Percentiles rank a stretch among this genome's conserved stretches.
Evolutionary conservation across 2,113 vertebrate genomes (phyloP).

Genomic region (Ancistrus triradiatus): DNA sequence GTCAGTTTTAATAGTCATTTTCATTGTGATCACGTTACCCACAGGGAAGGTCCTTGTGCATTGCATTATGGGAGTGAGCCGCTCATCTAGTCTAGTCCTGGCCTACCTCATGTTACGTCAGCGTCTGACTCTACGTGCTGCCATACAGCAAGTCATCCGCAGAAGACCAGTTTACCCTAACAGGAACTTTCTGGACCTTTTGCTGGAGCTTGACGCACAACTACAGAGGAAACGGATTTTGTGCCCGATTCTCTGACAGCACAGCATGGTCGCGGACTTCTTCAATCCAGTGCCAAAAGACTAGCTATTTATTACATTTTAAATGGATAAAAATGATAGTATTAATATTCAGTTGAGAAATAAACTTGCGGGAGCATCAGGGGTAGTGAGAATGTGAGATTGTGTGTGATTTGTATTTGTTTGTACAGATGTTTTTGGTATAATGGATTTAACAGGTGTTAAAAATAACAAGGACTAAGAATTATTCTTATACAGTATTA

Average conservation of each 20-base stretch:
- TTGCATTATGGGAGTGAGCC: constrained; percentile 79
- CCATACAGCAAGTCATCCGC: constrained; percentile 61
- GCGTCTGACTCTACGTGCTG: constrained; percentile 65
- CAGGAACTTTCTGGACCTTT: constrained; percentile 82
- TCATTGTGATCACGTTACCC: constrained; percentile 41
- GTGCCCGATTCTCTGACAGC: constrained; percentile 67
- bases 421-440: no score
- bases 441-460: no score
- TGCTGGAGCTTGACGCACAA: constrained; percentile 70
- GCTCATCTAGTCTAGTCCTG: constrained; percentile 74
- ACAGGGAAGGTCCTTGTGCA: constrained; percentile 81
- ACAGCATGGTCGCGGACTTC: not conserved
- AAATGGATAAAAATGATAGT: no score
- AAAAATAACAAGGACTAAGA: no score
- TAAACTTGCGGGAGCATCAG: no score
- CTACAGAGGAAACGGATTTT: constrained; percentile 60
- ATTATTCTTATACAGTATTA: no score
- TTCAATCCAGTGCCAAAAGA: no score
- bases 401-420: no score
- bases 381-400: no score
- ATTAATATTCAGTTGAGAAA: no score
- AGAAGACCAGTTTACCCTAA: constrained; percentile 74
- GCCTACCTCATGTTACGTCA: constrained; percentile 73
- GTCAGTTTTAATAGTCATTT: no score
- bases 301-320: no score